A percentile compares a stretch with the other conserved stretches of the same genome.
phyloP scores from a whole-genome alignment of 2,888 invertebrate genomes.

The Scaptomyza tumidula region DNA sequence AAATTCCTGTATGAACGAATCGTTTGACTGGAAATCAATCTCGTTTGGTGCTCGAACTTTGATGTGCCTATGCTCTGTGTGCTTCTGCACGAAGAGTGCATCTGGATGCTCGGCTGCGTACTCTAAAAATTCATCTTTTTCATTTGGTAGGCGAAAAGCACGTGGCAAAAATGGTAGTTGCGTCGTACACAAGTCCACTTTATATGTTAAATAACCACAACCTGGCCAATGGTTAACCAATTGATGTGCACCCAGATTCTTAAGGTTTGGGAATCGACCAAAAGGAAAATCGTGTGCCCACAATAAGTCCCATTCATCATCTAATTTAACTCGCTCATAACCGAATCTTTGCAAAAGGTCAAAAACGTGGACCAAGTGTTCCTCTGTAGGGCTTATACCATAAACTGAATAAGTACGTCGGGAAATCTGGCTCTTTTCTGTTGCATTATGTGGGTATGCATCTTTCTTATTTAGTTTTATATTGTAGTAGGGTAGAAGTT shows the following conservation, averaged over 20 bases:
- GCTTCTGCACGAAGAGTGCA: conserved; percentile 94
- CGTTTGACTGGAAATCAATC: conserved; percentile 88
- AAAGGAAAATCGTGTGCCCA: conserved; percentile 99
- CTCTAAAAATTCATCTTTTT: conserved; percentile 88
- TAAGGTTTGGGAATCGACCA: conserved; percentile 83
- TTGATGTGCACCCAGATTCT: conserved; percentile 89
- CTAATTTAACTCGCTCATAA: conserved; percentile 87
- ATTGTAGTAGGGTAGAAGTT: conserved; percentile 57
- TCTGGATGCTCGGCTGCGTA: conserved; percentile 89
- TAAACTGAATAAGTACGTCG: conserved; percentile 87
- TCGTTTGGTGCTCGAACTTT: conserved; percentile 89
- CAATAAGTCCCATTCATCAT: conserved; percentile 91
- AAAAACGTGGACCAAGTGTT: conserved; percentile 90
- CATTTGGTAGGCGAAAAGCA: conserved; percentile 94
- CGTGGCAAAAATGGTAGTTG: conserved; percentile 92
- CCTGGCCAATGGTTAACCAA: conserved; percentile 97
- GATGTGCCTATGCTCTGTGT: conserved; percentile 95
- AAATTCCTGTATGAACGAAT: conserved; percentile 96
- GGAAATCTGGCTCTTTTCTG: neutral
- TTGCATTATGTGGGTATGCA: conserved; percentile 1
- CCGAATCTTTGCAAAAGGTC: conserved; percentile 91
- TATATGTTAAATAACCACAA: conserved; percentile 96
- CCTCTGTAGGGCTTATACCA: conserved; percentile 86
- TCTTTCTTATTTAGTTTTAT: conserved; percentile 25
- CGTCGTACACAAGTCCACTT: conserved; percentile 94